These are phyloP conservation scores for Ginglymostoma cirratum DNA, from an alignment of 2,113 vertebrate species.

Conservation along the genomic window DNA sequence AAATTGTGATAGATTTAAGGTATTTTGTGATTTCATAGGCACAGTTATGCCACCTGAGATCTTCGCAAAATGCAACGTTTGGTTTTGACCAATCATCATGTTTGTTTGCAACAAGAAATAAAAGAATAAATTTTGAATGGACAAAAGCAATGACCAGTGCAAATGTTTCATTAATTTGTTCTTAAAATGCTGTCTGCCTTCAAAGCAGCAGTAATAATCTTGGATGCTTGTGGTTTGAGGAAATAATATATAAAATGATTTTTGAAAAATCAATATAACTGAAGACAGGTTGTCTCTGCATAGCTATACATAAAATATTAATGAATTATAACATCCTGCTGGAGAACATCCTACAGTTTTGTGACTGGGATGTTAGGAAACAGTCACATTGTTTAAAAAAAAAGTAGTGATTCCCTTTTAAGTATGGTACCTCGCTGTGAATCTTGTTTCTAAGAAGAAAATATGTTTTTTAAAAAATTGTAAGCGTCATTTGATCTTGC, in stretches of 20 bases:
- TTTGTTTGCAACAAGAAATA: neutral
- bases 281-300: conserved; percentile 27
- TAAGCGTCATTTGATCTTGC: neutral
- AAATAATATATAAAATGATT: conserved; percentile 25
- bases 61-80: neutral
- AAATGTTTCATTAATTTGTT: neutral
- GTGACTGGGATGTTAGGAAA: neutral
- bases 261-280: conserved; percentile 35
- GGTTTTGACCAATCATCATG: no score
- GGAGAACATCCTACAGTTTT: conserved; percentile 15
- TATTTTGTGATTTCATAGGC: no score
- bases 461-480: neutral
- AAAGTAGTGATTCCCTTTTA: neutral
- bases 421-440: no score
- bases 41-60: neutral
- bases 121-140: neutral
- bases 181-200: neutral
- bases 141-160: neutral
- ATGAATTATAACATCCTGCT: conserved; percentile 15
- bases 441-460: neutral
- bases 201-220: conserved; percentile 6
- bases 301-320: conserved; percentile 23
- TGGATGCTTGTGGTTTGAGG: neutral
- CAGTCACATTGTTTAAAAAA: neutral
- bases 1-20: no score